These are phyloP conservation scores for Mythimna impura DNA, from an alignment of 2,888 invertebrate genomes.

Conservation along the genomic window DNA sequence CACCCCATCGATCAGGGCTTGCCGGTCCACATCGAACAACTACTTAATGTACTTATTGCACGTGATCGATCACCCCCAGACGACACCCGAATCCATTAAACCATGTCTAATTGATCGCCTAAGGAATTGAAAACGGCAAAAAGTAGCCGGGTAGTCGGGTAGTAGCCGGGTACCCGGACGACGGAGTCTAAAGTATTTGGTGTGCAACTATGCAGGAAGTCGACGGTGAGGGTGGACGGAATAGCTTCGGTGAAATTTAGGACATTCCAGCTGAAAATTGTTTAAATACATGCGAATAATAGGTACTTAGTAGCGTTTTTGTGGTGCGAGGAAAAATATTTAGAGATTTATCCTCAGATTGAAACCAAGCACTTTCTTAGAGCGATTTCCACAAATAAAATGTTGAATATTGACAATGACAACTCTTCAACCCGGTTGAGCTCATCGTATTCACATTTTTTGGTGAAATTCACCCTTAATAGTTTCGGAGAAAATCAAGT, in stretches of 20 bases:
- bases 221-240: slow-evolving; percentile 62
- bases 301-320: slow-evolving; percentile 42
- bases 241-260: slow-evolving; percentile 63
- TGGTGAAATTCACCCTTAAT: background rate
- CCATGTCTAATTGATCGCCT: slow-evolving; percentile 87
- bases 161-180: slow-evolving; percentile 58
- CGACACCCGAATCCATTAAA: slow-evolving; percentile 88
- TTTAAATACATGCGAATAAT: slow-evolving; percentile 65
- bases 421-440: background rate
- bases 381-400: background rate
- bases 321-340: slow-evolving; percentile 37
- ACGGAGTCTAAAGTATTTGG: slow-evolving; percentile 67
- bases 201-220: slow-evolving; percentile 72
- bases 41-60: slow-evolving; percentile 86
- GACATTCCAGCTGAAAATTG: slow-evolving; percentile 65
- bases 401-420: background rate
- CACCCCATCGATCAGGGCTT: slow-evolving; percentile 80
- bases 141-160: slow-evolving; percentile 69
- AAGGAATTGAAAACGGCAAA: slow-evolving; percentile 86
- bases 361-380: background rate
- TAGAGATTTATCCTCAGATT: background rate
- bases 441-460: no score
- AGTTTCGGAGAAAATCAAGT: background rate
- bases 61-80: slow-evolving; percentile 84
- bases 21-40: slow-evolving; percentile 77